Evolutionary conservation across 1,140 invertebrate genomes (phyloP).

Genomic region (Chlorops oryzae): DNA sequence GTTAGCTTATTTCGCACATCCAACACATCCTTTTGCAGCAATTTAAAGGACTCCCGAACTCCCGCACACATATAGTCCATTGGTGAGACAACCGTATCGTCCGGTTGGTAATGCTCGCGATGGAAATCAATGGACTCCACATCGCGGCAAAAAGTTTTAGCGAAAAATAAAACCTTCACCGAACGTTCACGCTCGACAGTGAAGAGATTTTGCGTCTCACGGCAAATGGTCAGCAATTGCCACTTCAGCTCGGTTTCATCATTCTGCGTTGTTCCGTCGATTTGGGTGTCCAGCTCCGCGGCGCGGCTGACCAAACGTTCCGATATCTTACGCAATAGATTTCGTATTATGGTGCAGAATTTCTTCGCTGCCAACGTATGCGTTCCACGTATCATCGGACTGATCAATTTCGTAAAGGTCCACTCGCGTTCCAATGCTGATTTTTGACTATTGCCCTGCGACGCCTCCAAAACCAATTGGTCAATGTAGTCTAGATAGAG

Average conservation of each 20-base stretch:
- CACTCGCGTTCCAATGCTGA: conserved; percentile 76
- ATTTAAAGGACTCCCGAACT: conserved; percentile 58
- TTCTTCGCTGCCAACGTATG: conserved; percentile 59
- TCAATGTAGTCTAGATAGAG: conserved; percentile 70
- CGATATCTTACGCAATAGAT: conserved; percentile 35
- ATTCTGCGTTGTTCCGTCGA: conserved; percentile 27
- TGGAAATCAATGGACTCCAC: conserved; percentile 54
- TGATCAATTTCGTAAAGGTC: conserved; percentile 65
- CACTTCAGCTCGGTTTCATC: conserved; percentile 38
- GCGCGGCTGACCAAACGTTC: conserved; percentile 34
- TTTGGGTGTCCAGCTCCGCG: conserved; percentile 34
- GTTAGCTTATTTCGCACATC: conserved; percentile 58
- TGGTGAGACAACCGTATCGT: conserved; percentile 43
- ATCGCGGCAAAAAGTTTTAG: conserved; percentile 67
- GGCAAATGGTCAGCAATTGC: conserved; percentile 59
- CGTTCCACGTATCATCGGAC: conserved; percentile 63
- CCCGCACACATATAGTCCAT: conserved; percentile 51
- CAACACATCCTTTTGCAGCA: conserved; percentile 57
- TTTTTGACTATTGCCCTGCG: conserved; percentile 65
- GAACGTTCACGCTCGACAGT: conserved; percentile 71
- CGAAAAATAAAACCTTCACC: conserved; percentile 71
- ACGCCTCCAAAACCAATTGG: conserved; percentile 63
- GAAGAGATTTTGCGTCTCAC: conserved; percentile 72
- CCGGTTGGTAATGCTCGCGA: conserved; percentile 46
- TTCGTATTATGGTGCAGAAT: conserved; percentile 56